phyloP scores from a whole-genome alignment of 2,113 vertebrate genomes.

The Passer domesticus region DNA sequence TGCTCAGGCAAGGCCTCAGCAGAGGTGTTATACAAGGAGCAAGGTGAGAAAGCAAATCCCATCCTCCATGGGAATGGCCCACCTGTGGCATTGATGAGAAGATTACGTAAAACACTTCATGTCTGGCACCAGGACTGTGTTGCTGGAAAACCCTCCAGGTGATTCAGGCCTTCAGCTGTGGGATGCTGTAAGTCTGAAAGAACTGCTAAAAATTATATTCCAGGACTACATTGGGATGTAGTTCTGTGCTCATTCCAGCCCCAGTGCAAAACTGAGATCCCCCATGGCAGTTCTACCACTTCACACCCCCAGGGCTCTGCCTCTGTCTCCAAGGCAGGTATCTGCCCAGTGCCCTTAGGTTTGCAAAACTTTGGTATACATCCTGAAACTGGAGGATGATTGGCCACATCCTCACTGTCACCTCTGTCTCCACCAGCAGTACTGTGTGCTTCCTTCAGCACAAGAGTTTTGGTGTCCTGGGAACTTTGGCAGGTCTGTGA shows the following conservation, averaged over 20 bases:
- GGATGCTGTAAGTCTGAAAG: not conserved
- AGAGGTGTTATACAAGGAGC: not conserved
- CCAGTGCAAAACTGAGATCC: not conserved
- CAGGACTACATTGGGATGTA: not conserved
- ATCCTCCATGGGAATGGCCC: not conserved
- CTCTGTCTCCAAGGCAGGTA: not conserved
- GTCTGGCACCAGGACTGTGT: not conserved
- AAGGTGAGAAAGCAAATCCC: not conserved
- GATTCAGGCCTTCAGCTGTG: not conserved
- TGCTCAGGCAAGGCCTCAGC: not conserved
- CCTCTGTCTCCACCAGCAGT: not conserved
- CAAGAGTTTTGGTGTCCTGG: not conserved
- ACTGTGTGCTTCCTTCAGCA: not conserved
- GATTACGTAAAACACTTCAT: not conserved
- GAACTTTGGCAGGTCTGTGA: not conserved
- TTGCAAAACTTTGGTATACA: not conserved
- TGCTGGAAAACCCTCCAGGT: not conserved
- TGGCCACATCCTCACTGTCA: not conserved
- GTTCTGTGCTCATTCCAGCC: fast-evolving
- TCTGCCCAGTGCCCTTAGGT: not conserved
- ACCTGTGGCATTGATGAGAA: not conserved
- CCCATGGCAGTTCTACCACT: not conserved
- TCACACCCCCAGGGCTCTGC: not conserved
- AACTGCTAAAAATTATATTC: not conserved
- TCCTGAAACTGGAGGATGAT: not conserved